A percentile compares a stretch with the other conserved stretches of the same genome.
These are phyloP conservation scores for Agriotes lineatus DNA, from an alignment of 2,888 invertebrate species.

Conservation along the genomic window DNA sequence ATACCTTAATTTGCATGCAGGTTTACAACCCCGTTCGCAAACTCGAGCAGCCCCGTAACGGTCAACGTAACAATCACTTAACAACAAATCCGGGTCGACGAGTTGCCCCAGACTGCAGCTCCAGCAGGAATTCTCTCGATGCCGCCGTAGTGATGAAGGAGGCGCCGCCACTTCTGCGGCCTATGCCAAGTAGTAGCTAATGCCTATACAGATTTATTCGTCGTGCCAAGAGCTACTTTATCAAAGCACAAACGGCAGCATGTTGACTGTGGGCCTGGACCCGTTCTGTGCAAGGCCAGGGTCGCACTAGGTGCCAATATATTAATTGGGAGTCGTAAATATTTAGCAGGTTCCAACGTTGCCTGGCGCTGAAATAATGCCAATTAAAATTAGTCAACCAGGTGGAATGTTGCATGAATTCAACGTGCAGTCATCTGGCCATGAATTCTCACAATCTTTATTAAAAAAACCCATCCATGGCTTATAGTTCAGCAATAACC, in stretches of 20 bases:
- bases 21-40: slow-evolving; percentile 21
- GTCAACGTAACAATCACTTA: slow-evolving; percentile 32
- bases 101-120: slow-evolving; percentile 28
- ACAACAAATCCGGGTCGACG: slow-evolving; percentile 25
- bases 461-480: too few species aligned
- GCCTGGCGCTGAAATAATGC: too few species aligned
- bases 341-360: too few species aligned
- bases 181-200: slow-evolving; percentile 36
- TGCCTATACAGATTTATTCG: slow-evolving; percentile 20
- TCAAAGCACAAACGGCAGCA: not conserved
- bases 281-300: too few species aligned
- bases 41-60: slow-evolving; percentile 22
- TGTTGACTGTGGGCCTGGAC: not conserved
- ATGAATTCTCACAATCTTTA: too few species aligned
- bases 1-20: slow-evolving; percentile 16
- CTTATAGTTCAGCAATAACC: too few species aligned
- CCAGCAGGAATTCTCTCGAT: slow-evolving; percentile 25
- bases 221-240: not conserved
- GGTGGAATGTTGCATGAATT: too few species aligned
- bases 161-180: slow-evolving; percentile 40
- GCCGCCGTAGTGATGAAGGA: slow-evolving; percentile 29
- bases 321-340: too few species aligned
- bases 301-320: too few species aligned
- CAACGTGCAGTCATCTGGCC: too few species aligned
- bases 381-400: too few species aligned